Evolutionary conservation across 2,888 invertebrate genomes (phyloP), one percentile per base, ranked within the genome.

Genomic region (Diplolepis rosae): DNA sequence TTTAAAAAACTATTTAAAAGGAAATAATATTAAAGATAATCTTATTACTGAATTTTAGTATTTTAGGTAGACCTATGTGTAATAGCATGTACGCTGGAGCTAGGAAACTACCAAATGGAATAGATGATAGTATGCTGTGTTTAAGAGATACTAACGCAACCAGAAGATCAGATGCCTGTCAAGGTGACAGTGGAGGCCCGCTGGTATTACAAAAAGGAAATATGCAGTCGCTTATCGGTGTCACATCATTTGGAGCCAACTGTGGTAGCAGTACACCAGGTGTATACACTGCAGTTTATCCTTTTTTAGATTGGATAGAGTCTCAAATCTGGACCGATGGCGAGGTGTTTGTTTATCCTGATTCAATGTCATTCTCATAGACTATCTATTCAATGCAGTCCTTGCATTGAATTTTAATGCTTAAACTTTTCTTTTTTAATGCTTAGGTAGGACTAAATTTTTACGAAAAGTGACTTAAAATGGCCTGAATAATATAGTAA

Each of bases 151-250:
- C 15, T 0, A 82, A 84, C 52, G 4, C 24, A 0, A 81, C 76
- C 3, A 75, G 81, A 52, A 65, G 74, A 15, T 32, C 79, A 6
- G 80, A 88, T 50, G 79, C 84, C 9, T 88, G 88, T 32, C 80
- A 77, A 4, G 88, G 87, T 1, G 87, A 87, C 66, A 87, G 87
- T 35, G 88, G 87, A 5, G 87, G 87, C 0, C 88, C 87, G 0
- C 68, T 88, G 5, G 39, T 87, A 4, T 75, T 85, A 75, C 28
- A 80, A 2, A 69, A 77, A 0, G 69, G 73, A 0, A 45, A 22
- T n/a, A 71, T 70, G 1, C 76, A 79, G 22, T 82, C 76, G 0
- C 71, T 88, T 0, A 51, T 86, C 15, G 88, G 86, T 18, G 70
- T 88, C 6, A 86, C 85, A 2, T 81, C 88, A 0, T 85, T 87